Evolutionary conservation across 2,888 invertebrate species (phyloP).

Genomic region (Molorchus minor): DNA sequence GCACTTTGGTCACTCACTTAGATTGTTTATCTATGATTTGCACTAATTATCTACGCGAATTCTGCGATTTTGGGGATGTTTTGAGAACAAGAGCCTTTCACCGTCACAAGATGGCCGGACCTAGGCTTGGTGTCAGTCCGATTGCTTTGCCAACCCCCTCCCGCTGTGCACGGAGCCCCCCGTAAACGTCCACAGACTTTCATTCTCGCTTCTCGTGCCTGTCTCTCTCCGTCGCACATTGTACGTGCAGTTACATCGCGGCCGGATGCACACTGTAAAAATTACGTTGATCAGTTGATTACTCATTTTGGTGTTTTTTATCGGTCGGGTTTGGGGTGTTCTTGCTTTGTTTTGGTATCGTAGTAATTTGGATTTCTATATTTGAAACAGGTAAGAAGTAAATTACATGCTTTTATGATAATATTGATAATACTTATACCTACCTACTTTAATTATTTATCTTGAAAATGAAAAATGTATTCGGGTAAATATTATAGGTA

Average conservation of each 20-base stretch:
- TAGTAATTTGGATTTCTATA: slow-evolving; percentile 19
- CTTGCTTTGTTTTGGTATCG: slow-evolving; percentile 37
- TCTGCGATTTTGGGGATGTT: slow-evolving; percentile 56
- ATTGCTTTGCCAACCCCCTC: slow-evolving; percentile 60
- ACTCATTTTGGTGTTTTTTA: slow-evolving; percentile 59
- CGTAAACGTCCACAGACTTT: slow-evolving; percentile 62
- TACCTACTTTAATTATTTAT: no score
- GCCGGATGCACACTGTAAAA: slow-evolving; percentile 63
- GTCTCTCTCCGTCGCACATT: slow-evolving; percentile 54
- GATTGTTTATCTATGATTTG: slow-evolving; percentile 48
- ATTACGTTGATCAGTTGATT: slow-evolving; percentile 60
- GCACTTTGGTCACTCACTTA: slow-evolving; percentile 51
- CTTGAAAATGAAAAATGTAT: no score
- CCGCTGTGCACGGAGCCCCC: slow-evolving; percentile 63
- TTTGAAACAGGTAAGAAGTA: slow-evolving; percentile 22
- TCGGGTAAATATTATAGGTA: no score
- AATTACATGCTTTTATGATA: no score
- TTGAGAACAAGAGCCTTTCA: slow-evolving; percentile 59
- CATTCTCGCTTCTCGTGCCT: slow-evolving; percentile 62
- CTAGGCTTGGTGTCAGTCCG: slow-evolving; percentile 62
- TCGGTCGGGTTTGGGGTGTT: slow-evolving; percentile 43
- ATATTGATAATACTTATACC: no score
- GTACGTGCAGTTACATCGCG: slow-evolving; percentile 61
- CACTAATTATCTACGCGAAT: slow-evolving; percentile 46
- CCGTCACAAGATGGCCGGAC: slow-evolving; percentile 65